Base-by-base conservation (phyloP, 1,140 invertebrate genomes). In the Drosophila auraria region DNA sequence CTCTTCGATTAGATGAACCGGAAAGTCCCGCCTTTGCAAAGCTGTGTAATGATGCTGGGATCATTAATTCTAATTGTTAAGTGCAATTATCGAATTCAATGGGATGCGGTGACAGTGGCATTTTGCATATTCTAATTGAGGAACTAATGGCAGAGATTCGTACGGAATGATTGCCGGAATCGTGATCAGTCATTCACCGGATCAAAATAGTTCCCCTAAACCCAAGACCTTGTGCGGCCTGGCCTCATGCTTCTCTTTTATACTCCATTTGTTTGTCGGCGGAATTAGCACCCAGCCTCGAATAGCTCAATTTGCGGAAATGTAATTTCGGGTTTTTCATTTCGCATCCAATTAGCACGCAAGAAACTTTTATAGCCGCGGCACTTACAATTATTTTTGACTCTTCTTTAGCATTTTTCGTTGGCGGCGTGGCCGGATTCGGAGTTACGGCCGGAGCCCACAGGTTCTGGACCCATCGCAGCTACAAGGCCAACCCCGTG, bases 401-500 rank as follows among this genome's bases (percentile, higher is more conserved):
- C 23, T 47, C 27, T 62, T 59, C 73, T 79, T 6, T 77, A 96
- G 95, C 90, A 42, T 84, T 94, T 7, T 47, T 94, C 9, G 80
- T 94, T 15, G 94, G 94, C 30, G 82, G 93, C 11, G 60, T 95
- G 1, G 94, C 93, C 27, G 96, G 95, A 40, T 95, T 96, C 65
- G 96, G 96, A 11, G 94, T 98, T 7, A 98, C 97, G 1, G 97
- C 94, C 23, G 97, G 97, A 5, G 96, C 94, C 1, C 97, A 98
- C 93, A 94, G 97, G 20, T 95, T 96, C 23, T 98, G 97, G 97
- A 95, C 96, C 30, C 97, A 98, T 93, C 94, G 95, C 63, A 94
- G 97, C 5, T 98, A 96, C 92, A 97, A 97, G 93, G 97, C 97
- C 3, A 96, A 94, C 70, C 71, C 95, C 17, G 96, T 97, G 0